Conservation (phyloP, 2,888 invertebrate species). For the Andrena bucephala region DNA sequence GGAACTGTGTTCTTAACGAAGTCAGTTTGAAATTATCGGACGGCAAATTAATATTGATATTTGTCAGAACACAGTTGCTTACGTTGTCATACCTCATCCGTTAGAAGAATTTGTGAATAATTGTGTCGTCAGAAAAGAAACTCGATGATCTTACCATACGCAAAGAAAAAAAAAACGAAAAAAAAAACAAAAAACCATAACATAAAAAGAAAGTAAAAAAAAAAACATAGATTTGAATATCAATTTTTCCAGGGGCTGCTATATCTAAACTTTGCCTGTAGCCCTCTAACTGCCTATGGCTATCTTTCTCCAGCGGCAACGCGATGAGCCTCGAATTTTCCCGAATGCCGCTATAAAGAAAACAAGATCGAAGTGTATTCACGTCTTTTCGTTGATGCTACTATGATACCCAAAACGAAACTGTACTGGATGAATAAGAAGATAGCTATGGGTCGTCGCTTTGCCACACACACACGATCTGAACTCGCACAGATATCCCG, state of each 20-base stretch:
- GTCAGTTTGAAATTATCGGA: constrained; percentile 20
- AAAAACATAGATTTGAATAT: constrained; percentile 68
- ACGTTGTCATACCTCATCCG: constrained; percentile 26
- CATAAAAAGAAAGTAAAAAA: constrained; percentile 15
- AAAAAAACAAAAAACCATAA: constrained; percentile 15
- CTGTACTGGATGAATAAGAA: constrained; percentile 69
- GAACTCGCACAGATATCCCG: constrained; percentile 54
- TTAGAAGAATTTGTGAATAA: constrained; percentile 32
- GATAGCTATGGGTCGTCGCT: constrained; percentile 75
- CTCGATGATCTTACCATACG: constrained; percentile 28
- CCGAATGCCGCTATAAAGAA: constrained; percentile 59
- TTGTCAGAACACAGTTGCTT: constrained; percentile 40
- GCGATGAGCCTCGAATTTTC: constrained; percentile 67
- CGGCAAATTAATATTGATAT: constrained; percentile 30
- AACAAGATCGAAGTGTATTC: constrained; percentile 60
- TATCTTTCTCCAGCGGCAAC: constrained; percentile 71
- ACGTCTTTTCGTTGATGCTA: constrained; percentile 57
- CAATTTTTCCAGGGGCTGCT: constrained; percentile 73
- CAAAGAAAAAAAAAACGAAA: constrained; percentile 21
- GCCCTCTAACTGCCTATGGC: constrained; percentile 75
- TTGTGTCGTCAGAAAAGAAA: constrained; percentile 22
- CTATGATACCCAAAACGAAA: constrained; percentile 56
- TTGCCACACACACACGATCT: constrained; percentile 62
- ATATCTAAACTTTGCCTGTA: constrained; percentile 77
- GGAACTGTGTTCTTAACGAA: constrained; percentile 43